Conservation (phyloP, 2,888 invertebrate species). For the Argyresthia goedartella region DNA sequence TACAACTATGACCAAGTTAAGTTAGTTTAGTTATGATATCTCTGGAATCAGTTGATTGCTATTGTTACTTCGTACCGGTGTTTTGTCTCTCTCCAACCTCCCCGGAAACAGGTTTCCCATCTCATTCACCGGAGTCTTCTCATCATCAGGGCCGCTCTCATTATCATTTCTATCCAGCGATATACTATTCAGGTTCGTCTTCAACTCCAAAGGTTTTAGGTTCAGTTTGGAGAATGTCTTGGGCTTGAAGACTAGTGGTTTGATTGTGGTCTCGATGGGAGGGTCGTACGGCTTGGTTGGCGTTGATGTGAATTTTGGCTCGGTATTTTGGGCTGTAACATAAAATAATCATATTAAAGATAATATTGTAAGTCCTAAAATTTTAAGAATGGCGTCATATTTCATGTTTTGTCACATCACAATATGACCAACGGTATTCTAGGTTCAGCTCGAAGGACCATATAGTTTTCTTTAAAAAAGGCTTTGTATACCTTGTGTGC, state of each 20-base stretch:
- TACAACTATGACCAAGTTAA: no score
- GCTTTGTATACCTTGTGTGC: no score
- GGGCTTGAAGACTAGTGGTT: conserved; percentile 33
- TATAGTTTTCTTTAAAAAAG: no score
- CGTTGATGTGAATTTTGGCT: conserved; percentile 1
- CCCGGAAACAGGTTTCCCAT: conserved; percentile 28
- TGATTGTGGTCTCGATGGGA: background rate
- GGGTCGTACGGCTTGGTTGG: background rate
- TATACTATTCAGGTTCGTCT: conserved; percentile 56
- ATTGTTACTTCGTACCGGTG: conserved; percentile 36
- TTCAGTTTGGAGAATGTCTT: conserved; percentile 50
- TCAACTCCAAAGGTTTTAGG: conserved; percentile 68
- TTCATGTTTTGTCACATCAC: no score
- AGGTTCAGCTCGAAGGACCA: no score
- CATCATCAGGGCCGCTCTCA: conserved; percentile 53
- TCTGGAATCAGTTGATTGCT: no score
- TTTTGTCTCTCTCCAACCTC: conserved; percentile 45
- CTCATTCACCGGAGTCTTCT: conserved; percentile 45
- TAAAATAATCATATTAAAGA: background rate
- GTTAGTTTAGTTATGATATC: no score
- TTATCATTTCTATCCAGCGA: conserved; percentile 52
- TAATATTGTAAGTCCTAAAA: background rate
- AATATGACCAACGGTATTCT: no score
- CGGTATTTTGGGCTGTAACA: background rate
- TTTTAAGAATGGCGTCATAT: no score